Evolutionary conservation across 2,113 vertebrate genomes (phyloP).

Genomic region (Apodemus sylvaticus): DNA sequence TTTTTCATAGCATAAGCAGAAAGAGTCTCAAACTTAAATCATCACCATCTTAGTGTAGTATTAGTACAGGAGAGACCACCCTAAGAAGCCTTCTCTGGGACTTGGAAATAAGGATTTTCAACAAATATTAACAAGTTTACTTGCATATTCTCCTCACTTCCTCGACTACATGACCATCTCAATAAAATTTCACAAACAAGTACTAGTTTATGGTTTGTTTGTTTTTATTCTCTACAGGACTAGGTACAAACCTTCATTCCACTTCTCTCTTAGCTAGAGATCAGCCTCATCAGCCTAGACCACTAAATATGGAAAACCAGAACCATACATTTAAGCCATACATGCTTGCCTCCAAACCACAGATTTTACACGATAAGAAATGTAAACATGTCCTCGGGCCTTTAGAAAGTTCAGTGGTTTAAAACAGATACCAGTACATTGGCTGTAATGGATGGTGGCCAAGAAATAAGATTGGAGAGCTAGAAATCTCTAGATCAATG

Average conservation of each 20-base stretch:
- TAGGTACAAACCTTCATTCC: neutral
- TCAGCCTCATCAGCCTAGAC: neutral
- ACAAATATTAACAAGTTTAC: neutral
- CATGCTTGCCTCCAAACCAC: neutral
- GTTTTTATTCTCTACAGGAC: neutral
- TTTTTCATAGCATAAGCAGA: neutral
- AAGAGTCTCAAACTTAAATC: neutral
- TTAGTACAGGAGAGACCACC: neutral
- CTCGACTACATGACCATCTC: neutral
- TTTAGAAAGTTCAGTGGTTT: neutral
- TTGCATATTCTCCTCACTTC: neutral
- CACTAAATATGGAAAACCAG: neutral
- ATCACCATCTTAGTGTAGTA: neutral
- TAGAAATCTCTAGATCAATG: neutral
- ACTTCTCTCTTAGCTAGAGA: neutral
- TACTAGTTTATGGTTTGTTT: neutral
- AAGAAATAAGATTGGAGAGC: neutral
- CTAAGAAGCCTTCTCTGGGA: neutral
- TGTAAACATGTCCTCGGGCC: neutral
- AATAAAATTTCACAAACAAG: constrained; percentile 26
- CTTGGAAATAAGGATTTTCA: constrained; percentile 31
- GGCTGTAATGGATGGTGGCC: neutral
- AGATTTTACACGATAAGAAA: neutral
- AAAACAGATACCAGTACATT: neutral
- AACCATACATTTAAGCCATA: neutral